Evolutionary conservation across 2,888 invertebrate genomes (phyloP), one percentile per base, ranked within the genome.

Genomic region (Caenorhabditis sp.): DNA sequence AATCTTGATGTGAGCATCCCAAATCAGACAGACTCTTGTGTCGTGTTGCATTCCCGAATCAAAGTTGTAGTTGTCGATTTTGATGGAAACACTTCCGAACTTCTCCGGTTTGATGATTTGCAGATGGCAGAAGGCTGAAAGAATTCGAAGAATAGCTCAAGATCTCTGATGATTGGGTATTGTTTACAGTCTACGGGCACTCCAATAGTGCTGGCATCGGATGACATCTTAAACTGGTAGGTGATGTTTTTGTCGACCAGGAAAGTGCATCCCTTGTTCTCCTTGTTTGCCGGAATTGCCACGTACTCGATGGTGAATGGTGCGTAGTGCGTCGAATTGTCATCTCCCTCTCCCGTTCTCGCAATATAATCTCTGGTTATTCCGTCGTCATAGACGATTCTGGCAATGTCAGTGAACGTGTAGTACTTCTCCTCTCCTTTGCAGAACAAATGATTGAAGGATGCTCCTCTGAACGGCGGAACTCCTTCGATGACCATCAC

Each of bases 361-460:
- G 22, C 22, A 20, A 76, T 60, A 5, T 50, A 2, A 13, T 83
- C 79, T 35, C 76, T 69, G 1, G 81, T 82, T 1, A 13, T 13
- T 0, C 32, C 5, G 68, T 85, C 85, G 13, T 78, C 61, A 58
- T 83, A 83, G 32, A 81, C 62, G 5, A 77, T 6, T 32, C 61
- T 80, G 64, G 11, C 47, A 0, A 67, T 32, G 35, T 76, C 84
- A 32, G 77, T 89, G 85, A 11, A 87, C 47, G 88, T 82, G 32
- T 84, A 60, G 64, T 84, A 88, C 0, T 55, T 50, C 8, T 88
- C 82, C 1, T 65, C 51, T 22, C 88, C 87, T 32, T 77, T 44
- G 71, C 90, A 90, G 88, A 90, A 87, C 32, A 18, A 3, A 4
- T 28, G n/a, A 8, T 32, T 32, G 35, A 3, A 35, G 18, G 18